A percentile compares a stretch with the other conserved stretches of the same genome.
Conservation (phyloP, 2,888 invertebrate species). For the Galeopsomyia nigrocyanea region DNA sequence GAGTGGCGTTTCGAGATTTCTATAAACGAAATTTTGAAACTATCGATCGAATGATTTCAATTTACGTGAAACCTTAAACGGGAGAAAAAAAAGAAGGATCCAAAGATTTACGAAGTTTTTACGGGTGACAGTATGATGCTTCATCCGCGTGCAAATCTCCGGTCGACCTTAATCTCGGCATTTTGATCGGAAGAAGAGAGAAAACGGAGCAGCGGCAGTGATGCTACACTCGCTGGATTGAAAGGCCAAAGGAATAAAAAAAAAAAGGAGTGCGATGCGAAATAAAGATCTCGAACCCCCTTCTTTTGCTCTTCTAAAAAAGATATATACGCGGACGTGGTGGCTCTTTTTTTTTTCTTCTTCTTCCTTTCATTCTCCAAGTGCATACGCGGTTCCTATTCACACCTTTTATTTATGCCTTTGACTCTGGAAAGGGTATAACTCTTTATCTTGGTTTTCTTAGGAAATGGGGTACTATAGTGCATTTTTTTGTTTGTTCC, state of each 20-base stretch:
- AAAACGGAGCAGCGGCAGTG: not conserved
- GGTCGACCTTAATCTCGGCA: constrained; percentile 12
- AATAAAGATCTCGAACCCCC: constrained; percentile 20
- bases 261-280: constrained; percentile 9
- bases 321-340: too few species aligned
- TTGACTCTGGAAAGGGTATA: too few species aligned
- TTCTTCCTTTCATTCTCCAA: too few species aligned
- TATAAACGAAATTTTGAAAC: not conserved
- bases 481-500: too few species aligned
- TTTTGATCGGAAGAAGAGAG: not conserved
- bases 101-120: not conserved
- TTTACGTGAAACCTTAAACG: not conserved
- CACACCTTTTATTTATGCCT: too few species aligned
- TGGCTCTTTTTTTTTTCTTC: too few species aligned
- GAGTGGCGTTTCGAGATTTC: not conserved
- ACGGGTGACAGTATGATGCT: constrained; percentile 2
- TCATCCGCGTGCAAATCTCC: constrained; percentile 1
- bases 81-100: too few species aligned
- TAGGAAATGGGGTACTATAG: too few species aligned
- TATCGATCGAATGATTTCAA: not conserved
- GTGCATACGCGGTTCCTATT: too few species aligned
- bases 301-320: not conserved
- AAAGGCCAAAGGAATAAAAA: too few species aligned
- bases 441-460: too few species aligned
- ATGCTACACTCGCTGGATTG: not conserved